phyloP scores from a whole-genome alignment of 1,140 invertebrate species.

The Drosophila novamexicana region DNA sequence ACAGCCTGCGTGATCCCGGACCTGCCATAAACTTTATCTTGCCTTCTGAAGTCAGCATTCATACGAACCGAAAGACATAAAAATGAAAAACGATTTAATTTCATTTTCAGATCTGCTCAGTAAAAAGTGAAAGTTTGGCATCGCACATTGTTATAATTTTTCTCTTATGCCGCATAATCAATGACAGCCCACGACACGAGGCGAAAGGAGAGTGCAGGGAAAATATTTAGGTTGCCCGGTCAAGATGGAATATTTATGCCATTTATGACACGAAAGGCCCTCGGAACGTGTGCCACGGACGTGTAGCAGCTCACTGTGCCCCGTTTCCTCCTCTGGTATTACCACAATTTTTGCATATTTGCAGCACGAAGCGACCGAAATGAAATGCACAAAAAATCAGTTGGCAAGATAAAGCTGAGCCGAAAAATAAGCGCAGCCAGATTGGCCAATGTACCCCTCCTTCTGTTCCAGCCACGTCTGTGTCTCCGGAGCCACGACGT shows the following conservation, averaged over 20 bases:
- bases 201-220: slow-evolving; percentile 10
- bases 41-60: slow-evolving; percentile 7
- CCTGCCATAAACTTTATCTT: slow-evolving; percentile 39
- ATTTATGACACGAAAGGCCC: slow-evolving; percentile 82
- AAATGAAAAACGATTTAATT: slow-evolving; percentile 82
- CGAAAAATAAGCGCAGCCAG: slow-evolving; percentile 53
- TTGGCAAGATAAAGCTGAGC: slow-evolving; percentile 65
- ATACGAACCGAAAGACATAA: slow-evolving; percentile 42
- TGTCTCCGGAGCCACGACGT: slow-evolving; percentile 29
- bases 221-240: slow-evolving; percentile 79
- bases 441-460: slow-evolving; percentile 12
- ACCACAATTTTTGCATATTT: slow-evolving; percentile 79
- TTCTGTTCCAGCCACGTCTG: background rate
- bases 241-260: slow-evolving; percentile 82
- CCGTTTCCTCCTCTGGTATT: slow-evolving; percentile 24
- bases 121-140: slow-evolving; percentile 69
- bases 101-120: slow-evolving; percentile 58
- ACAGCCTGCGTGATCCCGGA: slow-evolving; percentile 22
- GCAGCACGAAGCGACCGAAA: slow-evolving; percentile 68
- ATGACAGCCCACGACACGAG: slow-evolving; percentile 17
- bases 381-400: slow-evolving; percentile 68
- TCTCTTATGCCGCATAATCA: slow-evolving; percentile 29
- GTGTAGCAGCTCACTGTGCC: background rate
- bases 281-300: slow-evolving; percentile 70
- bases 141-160: slow-evolving; percentile 68